Evolutionary conservation across 2,113 vertebrate genomes (phyloP).

Genomic region (Polypterus bichir): DNA sequence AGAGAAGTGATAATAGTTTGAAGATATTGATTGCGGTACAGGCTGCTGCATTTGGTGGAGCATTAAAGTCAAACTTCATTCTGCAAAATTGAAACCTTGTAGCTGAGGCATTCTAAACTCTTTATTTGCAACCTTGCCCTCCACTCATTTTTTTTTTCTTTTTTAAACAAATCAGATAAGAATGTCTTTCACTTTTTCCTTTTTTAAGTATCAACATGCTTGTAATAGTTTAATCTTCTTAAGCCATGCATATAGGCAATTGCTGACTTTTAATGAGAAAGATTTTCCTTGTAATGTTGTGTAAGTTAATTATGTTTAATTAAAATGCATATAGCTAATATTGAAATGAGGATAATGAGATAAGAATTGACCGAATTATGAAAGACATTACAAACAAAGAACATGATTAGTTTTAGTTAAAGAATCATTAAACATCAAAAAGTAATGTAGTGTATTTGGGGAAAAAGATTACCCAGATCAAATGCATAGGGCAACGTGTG

Average conservation of each 20-base stretch:
- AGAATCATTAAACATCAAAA: too few species aligned
- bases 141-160: background rate
- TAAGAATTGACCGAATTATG: too few species aligned
- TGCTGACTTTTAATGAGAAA: background rate
- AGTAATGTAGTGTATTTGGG: too few species aligned
- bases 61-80: constrained; percentile 7
- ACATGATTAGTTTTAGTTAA: too few species aligned
- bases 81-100: constrained; percentile 13
- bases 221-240: too few species aligned
- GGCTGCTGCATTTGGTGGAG: constrained; percentile 4
- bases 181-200: background rate
- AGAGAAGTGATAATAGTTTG: constrained; percentile 14
- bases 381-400: too few species aligned
- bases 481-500: too few species aligned
- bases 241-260: background rate
- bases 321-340: too few species aligned
- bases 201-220: background rate
- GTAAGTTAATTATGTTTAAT: too few species aligned
- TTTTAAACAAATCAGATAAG: background rate
- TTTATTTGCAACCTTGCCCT: constrained; percentile 11
- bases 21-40: constrained; percentile 26
- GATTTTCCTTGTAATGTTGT: too few species aligned
- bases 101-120: constrained; percentile 4
- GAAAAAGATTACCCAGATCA: too few species aligned
- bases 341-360: too few species aligned